Evolutionary conservation across 2,888 invertebrate genomes (phyloP).

Genomic region (Eurois occulta): DNA sequence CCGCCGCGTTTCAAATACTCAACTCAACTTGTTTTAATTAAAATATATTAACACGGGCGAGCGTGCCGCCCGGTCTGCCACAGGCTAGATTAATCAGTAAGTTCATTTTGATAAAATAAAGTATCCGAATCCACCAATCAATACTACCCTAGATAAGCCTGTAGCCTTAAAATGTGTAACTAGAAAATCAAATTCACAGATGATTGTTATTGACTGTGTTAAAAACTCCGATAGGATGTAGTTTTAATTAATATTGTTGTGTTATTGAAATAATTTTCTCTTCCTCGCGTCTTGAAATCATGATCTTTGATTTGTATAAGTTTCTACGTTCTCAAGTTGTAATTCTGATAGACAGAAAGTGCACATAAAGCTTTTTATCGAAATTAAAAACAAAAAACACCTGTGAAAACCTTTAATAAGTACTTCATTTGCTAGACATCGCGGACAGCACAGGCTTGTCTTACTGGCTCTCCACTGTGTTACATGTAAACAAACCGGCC

Average conservation of each 20-base stretch:
- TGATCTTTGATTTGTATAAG: not conserved
- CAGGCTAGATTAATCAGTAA: conserved; percentile 38
- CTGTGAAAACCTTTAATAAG: too few relatives aligned
- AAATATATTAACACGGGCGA: conserved; percentile 54
- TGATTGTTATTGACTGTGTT: not conserved
- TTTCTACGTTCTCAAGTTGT: not conserved
- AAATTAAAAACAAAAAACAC: not conserved
- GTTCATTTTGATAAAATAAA: conserved; percentile 5
- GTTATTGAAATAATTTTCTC: not conserved
- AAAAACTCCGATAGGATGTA: not conserved
- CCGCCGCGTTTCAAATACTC: conserved; percentile 55
- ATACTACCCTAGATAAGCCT: not conserved
- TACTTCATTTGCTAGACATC: not conserved
- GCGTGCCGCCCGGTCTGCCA: conserved; percentile 11
- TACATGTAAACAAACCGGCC: conserved; percentile 32
- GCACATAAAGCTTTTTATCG: not conserved
- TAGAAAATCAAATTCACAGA: not conserved
- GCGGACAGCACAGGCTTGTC: not conserved
- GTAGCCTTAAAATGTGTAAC: not conserved
- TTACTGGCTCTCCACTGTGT: conserved; percentile 30
- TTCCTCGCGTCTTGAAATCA: not conserved
- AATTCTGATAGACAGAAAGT: not conserved
- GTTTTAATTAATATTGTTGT: not conserved
- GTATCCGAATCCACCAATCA: not conserved
- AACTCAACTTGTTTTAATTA: conserved; percentile 56